phyloP scores from a whole-genome alignment of 2,888 invertebrate species.

The Andrena chrysosceles region DNA sequence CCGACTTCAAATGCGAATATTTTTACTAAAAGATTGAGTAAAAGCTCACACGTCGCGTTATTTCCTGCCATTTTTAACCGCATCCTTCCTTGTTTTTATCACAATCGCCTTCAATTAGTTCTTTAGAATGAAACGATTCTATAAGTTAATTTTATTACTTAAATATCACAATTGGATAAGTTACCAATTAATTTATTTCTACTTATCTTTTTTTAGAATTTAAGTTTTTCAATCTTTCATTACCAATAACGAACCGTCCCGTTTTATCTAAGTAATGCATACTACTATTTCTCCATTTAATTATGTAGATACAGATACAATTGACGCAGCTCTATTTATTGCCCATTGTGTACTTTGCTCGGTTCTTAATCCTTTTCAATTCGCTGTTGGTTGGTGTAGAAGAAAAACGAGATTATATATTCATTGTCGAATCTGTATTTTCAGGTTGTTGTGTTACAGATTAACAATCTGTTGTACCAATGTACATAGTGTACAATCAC shows the following conservation, averaged over 20 bases:
- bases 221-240: slow-evolving; percentile 8
- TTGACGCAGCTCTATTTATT: slow-evolving; percentile 17
- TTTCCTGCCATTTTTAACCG: slow-evolving; percentile 65
- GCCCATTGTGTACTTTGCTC: slow-evolving; percentile 24
- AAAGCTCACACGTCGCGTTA: slow-evolving; percentile 21
- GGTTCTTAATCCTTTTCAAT: not conserved
- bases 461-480: slow-evolving; percentile 58
- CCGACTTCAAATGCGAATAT: slow-evolving; percentile 26
- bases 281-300: not conserved
- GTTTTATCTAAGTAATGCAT: not conserved
- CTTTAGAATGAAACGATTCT: not conserved
- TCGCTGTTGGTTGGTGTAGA: slow-evolving; percentile 5
- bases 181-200: slow-evolving; percentile 19
- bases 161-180: slow-evolving; percentile 8
- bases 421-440: slow-evolving; percentile 76
- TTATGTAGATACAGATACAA: not conserved
- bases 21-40: slow-evolving; percentile 13
- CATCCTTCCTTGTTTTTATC: slow-evolving; percentile 69
- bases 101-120: not conserved
- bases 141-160: not conserved
- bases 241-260: not conserved
- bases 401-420: slow-evolving; percentile 42
- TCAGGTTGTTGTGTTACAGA: slow-evolving; percentile 59
- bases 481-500: slow-evolving; percentile 69
- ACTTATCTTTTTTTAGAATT: slow-evolving; percentile 15